Evolutionary conservation across 2,113 vertebrate genomes (phyloP).

Genomic region (Phrynocephalus versicolor): DNA sequence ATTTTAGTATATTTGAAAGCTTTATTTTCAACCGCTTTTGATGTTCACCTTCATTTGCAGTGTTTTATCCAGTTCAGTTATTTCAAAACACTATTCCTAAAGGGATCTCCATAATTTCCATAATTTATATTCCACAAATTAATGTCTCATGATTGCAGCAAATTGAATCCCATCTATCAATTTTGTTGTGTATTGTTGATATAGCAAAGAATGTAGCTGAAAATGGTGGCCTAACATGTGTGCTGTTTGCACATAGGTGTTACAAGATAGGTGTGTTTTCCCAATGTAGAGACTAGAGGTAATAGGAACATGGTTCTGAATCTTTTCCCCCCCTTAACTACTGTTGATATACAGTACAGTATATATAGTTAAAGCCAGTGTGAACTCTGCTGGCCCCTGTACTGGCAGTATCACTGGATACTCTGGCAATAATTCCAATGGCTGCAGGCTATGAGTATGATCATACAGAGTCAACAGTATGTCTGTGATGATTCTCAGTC

Average conservation of each 20-base stretch:
- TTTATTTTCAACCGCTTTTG: constrained; percentile 35
- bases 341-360: neutral
- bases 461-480: too few relatives aligned
- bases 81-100: constrained; percentile 52
- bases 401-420: too few relatives aligned
- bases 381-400: too few relatives aligned
- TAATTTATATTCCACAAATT: constrained; percentile 55
- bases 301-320: neutral
- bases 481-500: too few relatives aligned
- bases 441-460: too few relatives aligned
- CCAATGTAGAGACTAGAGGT: neutral
- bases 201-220: constrained; percentile 5
- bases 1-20: constrained; percentile 2
- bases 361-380: too few relatives aligned
- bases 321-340: neutral
- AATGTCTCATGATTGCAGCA: constrained; percentile 50
- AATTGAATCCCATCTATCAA: constrained; percentile 25
- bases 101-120: constrained; percentile 42
- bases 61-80: constrained; percentile 44
- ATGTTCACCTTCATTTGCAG: constrained; percentile 32
- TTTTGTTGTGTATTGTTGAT: constrained; percentile 8
- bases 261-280: neutral
- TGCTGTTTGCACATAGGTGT: neutral
- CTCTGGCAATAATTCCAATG: too few relatives aligned
- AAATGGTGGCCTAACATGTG: neutral